Base-by-base conservation (phyloP, 2,797 vertebrate genomes). In the Poeciliopsis gracilis region DNA sequence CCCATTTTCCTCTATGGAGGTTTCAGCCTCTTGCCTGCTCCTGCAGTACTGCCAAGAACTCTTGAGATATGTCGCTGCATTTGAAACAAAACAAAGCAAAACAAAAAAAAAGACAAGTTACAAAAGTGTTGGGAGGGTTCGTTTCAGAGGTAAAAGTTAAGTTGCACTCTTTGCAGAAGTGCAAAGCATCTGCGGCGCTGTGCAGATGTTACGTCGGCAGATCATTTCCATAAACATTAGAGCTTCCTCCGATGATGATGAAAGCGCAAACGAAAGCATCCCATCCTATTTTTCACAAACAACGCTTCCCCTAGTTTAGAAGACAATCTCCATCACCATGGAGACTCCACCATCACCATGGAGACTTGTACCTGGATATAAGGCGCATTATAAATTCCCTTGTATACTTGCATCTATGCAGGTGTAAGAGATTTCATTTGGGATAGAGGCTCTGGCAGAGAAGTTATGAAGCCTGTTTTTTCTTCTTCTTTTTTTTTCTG, bases 391-490 rank as follows among this genome's bases (percentile, higher is more conserved):
- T 77, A 86, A 77, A 84, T 77, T 72, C 83, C 72, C 82, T 79
- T 86, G 87, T 84, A 79, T 86, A 82, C 80, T 69, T 49, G 77
- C 77, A 84, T 91, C 83, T 84, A 67, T 84, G 74, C 88, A 88
- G 89, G 84, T 88, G 53, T 63, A 43, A 15, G 73, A 88, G 87
- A 91, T 93, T 90, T 88, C 77, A 92, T 91, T 88, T 88, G 86
- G 91, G 84, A 91, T 80, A 76, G 78, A 46, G 75, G 81, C 82
- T 87, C 76, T 28, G 78, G 80, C 79, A 18, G 75, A 47, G 80
- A 84, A 83, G 84, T 93, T 91, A 91, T 92, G 90, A 92, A 86
- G 86, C 81, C 84, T 84, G 89, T 91, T 91, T 88, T 53, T 43
- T 43, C 41, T 5, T 0, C 36, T 51, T 49, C 13, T 86, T 45